These are phyloP conservation scores for Embidobia sp. DNA, from an alignment of 2,888 invertebrate genomes.

Conservation along the genomic window DNA sequence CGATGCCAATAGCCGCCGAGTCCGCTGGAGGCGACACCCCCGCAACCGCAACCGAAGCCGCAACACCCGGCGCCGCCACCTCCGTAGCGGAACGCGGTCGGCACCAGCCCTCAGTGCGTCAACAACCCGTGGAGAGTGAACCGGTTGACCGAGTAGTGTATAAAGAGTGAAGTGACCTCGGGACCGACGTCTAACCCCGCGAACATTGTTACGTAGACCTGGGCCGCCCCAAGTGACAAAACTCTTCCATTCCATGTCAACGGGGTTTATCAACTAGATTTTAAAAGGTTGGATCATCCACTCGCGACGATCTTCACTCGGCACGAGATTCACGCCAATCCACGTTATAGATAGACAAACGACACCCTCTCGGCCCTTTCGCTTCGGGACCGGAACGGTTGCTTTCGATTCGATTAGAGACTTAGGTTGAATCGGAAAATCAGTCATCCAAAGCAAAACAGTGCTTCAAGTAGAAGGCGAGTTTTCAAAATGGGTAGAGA, in stretches of 20 bases:
- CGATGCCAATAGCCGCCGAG: slow-evolving; percentile 76
- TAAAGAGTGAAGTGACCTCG: slow-evolving; percentile 80
- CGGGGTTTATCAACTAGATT: slow-evolving; percentile 78
- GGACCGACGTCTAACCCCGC: slow-evolving; percentile 80
- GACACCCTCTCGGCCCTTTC: slow-evolving; percentile 32
- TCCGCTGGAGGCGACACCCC: slow-evolving; percentile 71
- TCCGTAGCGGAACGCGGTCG: slow-evolving; percentile 89
- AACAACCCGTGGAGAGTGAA: slow-evolving; percentile 96
- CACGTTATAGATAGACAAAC: slow-evolving; percentile 59
- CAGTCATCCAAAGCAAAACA: too few species aligned
- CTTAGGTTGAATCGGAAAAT: too few species aligned
- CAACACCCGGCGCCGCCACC: slow-evolving; percentile 78
- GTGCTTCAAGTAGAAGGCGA: too few species aligned
- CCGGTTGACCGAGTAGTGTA: slow-evolving; percentile 87
- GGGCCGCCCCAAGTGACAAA: slow-evolving; percentile 80
- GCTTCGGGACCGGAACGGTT: slow-evolving; percentile 17
- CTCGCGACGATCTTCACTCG: slow-evolving; percentile 59
- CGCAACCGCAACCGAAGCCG: slow-evolving; percentile 68
- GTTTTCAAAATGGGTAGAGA: too few species aligned
- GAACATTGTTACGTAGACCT: slow-evolving; percentile 82
- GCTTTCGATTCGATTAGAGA: slow-evolving; percentile 3
- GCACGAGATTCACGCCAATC: slow-evolving; percentile 51
- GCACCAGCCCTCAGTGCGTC: slow-evolving; percentile 94
- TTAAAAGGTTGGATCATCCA: slow-evolving; percentile 70
- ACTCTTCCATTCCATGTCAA: slow-evolving; percentile 78